Base-by-base conservation (phyloP, 2,888 invertebrate species). In the Pyralis farinalis region DNA sequence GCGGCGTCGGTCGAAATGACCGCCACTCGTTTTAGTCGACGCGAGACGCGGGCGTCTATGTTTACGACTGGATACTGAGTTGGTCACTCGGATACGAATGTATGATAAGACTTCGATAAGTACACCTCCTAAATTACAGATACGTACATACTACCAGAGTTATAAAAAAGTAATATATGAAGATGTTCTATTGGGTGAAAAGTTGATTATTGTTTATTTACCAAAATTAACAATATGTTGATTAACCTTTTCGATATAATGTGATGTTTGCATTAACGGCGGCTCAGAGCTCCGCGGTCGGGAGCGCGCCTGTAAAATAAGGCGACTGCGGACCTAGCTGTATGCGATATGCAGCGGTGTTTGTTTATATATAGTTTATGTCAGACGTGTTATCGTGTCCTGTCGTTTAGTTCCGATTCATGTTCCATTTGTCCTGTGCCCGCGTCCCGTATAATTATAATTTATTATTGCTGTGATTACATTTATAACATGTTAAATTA, bases 381-480 rank as follows among this genome's bases (percentile, higher is more conserved):
- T 76, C 66, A 65, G 71, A 65, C 74, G 73, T 77, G 75, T 80
- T 75, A 73, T 74, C 71, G 67, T 79, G 77, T 77, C 74, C 71
- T 64, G 74, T 79, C 78, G 63, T 59, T 73, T 71, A 62, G 75
- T 80, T 78, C 74, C 62, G 70, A 70, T 68, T 71, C 72, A 67
- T 73, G 71, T 77, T 70, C 73, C 79, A 71, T 76, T 69, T 74
- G 11, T 77, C 73, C 74, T 63, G 75, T 72, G 68, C 72, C 79
- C 74, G 65, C 71, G 67, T 67, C 70, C 71, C 59, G 64, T 71
- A 56, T 80, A 69, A 76, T 72, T 81, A 77, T 85, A 80, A 83
- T 86, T 86, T 82, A 81, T 69, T 67, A 65, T 77, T 79, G 80
- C 84, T 86, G 85, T 87, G 84, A 87, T 87, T 85, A 85, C 80